phyloP scores from a whole-genome alignment of 2,113 vertebrate genomes.

The Cyphomyrus discorhynchus region DNA sequence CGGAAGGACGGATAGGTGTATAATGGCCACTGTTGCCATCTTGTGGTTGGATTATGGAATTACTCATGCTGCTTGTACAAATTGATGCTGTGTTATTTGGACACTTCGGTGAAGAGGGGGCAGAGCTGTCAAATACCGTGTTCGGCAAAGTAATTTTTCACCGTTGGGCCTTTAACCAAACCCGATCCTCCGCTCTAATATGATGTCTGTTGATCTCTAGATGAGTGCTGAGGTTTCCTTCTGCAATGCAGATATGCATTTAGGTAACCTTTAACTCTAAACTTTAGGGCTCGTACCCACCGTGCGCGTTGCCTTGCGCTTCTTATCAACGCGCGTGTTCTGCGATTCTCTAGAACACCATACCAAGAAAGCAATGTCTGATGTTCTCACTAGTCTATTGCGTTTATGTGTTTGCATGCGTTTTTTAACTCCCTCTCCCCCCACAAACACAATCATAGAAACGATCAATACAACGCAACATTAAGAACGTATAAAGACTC shows the following conservation, averaged over 20 bases:
- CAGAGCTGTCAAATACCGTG: not conserved
- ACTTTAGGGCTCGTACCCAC: not conserved
- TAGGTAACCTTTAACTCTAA: not conserved
- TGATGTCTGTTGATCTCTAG: not conserved
- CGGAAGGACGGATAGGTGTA: not conserved
- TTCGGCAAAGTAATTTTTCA: not conserved
- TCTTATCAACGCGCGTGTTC: too few species aligned
- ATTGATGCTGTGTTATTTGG: not conserved
- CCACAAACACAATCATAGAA: too few species aligned
- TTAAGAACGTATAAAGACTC: too few species aligned
- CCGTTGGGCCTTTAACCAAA: not conserved
- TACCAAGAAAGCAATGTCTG: too few species aligned
- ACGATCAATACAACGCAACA: too few species aligned
- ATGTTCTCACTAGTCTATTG: too few species aligned
- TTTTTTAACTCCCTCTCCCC: too few species aligned
- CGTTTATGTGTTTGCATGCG: too few species aligned
- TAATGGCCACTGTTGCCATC: not conserved
- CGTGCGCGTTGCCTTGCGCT: too few species aligned
- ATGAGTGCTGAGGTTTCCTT: not conserved
- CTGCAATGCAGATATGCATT: not conserved
- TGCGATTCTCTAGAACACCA: too few species aligned
- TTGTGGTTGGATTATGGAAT: not conserved
- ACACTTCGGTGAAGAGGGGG: not conserved
- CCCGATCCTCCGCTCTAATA: not conserved
- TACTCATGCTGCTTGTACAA: not conserved